A percentile compares a stretch with the other conserved stretches of the same genome.
These are phyloP conservation scores for Dynastes hyllus DNA, from an alignment of 2,888 invertebrate genomes.

Conservation along the genomic window DNA sequence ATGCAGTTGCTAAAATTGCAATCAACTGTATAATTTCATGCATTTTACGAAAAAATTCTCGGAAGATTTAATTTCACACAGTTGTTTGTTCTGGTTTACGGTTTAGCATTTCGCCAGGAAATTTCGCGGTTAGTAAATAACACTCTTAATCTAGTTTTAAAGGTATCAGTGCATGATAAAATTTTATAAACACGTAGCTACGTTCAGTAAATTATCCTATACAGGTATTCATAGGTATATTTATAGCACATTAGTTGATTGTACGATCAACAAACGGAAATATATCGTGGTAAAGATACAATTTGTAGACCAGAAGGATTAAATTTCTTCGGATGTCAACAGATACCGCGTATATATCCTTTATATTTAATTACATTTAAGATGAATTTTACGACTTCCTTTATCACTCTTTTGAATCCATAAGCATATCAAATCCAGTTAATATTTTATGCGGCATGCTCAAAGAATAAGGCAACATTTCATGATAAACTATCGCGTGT, in stretches of 20 bases:
- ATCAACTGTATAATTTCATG: background rate
- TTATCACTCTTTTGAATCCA: too few species aligned
- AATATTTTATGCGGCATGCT: too few species aligned
- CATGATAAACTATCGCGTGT: too few species aligned
- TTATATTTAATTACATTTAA: too few species aligned
- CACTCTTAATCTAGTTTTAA: slow-evolving; percentile 29
- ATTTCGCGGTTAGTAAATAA: slow-evolving; percentile 36
- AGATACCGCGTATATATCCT: too few species aligned
- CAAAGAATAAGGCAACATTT: too few species aligned
- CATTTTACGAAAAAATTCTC: background rate
- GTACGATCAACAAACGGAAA: background rate
- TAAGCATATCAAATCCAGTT: too few species aligned
- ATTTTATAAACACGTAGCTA: background rate
- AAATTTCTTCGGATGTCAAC: too few species aligned
- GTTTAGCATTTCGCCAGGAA: slow-evolving; percentile 17
- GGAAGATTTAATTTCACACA: slow-evolving; percentile 30
- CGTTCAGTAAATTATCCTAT: slow-evolving; percentile 14
- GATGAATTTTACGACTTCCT: too few species aligned
- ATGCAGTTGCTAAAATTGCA: too few species aligned
- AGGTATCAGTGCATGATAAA: slow-evolving; percentile 31
- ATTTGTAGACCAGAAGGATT: background rate
- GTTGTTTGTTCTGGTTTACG: slow-evolving; percentile 12
- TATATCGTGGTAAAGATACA: background rate
- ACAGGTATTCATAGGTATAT: background rate
- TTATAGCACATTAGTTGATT: background rate